Base-by-base conservation (phyloP, 2,113 vertebrate genomes). In the Gnathonemus longibarbis region DNA sequence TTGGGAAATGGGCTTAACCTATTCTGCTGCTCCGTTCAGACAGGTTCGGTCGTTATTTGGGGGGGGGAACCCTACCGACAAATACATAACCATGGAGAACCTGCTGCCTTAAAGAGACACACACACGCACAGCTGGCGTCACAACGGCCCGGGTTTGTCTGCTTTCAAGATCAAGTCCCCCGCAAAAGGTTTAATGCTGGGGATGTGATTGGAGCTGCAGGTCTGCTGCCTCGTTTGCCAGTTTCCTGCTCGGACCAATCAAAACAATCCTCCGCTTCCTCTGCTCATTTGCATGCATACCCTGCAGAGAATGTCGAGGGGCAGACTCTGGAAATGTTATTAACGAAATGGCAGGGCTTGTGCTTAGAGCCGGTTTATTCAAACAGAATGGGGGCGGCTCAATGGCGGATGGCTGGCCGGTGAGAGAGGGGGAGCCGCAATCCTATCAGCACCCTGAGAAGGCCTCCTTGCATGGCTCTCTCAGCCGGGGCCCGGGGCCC, bases 161-260 rank as follows among this genome's bases (percentile, higher is more conserved):
- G 92, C 77, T 91, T 56, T 89, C 77, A 62, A 46, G 42, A 84
- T 88, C 89, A 89, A 45, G 39, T 21, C 56, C 80, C 31, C 17
- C 45, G 84, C 53, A 58, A 53, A 88, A 56, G 85, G 89, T 66
- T 66, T 90, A 74, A 89, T 62, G 50, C 27, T 17, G 52, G 85
- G 90, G 62, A 58, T 9, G 45, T 89, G 58, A 92, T 77, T 53
- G n/a, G n/a, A 90, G 62, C 88, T 83, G 42, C 84, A 86, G 84
- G 50, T 90, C 5, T 35, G 45, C 27, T 4, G 8, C 48, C 48
- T 77, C 45, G 9, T 90, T 42, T 58, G 53, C 80, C 86, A 88
- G 58, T 10, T 84, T 50, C 86, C 62, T 86, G n/a, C 56, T 88
- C 0, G 17, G 42, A 31, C 74, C 88, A 92, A 50, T 77, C 88